Base-by-base conservation (phyloP, 2,113 vertebrate species). In the Ciconia stormi region DNA sequence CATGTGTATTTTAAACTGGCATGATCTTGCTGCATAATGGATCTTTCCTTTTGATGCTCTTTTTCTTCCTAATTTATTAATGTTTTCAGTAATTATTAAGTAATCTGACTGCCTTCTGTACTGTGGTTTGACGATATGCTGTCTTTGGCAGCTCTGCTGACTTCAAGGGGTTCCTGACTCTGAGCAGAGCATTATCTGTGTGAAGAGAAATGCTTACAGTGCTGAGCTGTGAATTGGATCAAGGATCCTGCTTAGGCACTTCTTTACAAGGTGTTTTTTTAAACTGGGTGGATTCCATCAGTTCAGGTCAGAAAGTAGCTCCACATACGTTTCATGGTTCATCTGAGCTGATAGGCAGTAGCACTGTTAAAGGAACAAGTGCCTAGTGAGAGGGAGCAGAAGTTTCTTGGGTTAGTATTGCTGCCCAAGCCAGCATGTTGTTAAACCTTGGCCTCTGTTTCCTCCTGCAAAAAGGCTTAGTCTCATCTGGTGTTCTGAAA, bases 401-500 rank as follows among this genome's bases (percentile, higher is more conserved):
- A 72, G 26, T 85, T 82, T 85, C n/a, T 87, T 82, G 62, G 16
- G 10, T 62, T 76, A 34, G 20, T 79, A 21, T 47, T 91, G 70
- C 50, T 90, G 47, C 26, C n/a, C 27, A 67, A 8, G 42, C 22
- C 27, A 82, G 77, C 34, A 17, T 7, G 8, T 44, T 77, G 32
- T 86, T 95, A 84, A 93, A 74, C 46, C 30, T 89, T 70, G 53
- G 27, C 63, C 30, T 87, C 22, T 8, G 49, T 67, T 88, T 76
- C 47, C 27, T 61, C 52, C 49, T 87, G 2, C 44, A 38, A 26
- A 93, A 91, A 80, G 5, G 10, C 49, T 71, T 52, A 73, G 53
- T 65, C 49, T 82, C 36, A n/a, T 89, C 49, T 69, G 16, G 34
- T 89, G 52, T 52, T 94, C 66, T 82, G 49, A 85, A 91, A 93